Evolutionary conservation across 1,140 invertebrate species (phyloP).

Genomic region (Asbolus verrucosus): DNA sequence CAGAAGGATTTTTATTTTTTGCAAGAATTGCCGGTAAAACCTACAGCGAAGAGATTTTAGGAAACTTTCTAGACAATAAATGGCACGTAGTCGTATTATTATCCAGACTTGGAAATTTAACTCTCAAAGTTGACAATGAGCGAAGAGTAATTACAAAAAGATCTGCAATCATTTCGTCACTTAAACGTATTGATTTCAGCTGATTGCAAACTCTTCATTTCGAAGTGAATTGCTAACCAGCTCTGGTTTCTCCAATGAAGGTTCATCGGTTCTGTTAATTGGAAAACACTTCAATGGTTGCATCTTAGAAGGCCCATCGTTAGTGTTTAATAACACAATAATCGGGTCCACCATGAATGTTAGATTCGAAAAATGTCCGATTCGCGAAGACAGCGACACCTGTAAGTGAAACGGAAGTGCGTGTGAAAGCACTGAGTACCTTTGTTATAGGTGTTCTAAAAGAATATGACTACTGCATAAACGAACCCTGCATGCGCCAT

Average conservation of each 20-base stretch:
- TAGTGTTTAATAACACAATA: constrained; percentile 78
- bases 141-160: constrained; percentile 57
- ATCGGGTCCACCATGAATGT: constrained; percentile 73
- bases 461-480: constrained; percentile 77
- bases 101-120: constrained; percentile 75
- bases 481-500: constrained; percentile 84
- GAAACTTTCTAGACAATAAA: constrained; percentile 79
- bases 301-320: constrained; percentile 83
- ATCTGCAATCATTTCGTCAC: neutral
- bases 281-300: constrained; percentile 86
- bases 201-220: constrained; percentile 83
- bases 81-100: constrained; percentile 84
- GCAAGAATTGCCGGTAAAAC: constrained; percentile 69
- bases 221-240: constrained; percentile 79
- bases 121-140: constrained; percentile 70
- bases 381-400: constrained; percentile 73
- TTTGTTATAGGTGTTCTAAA: constrained; percentile 54
- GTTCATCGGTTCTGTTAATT: constrained; percentile 74
- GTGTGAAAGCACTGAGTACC: neutral
- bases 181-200: constrained; percentile 64
- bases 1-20: constrained; percentile 76
- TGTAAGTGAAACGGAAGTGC: constrained; percentile 70
- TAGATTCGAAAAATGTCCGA: constrained; percentile 79
- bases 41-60: constrained; percentile 74
- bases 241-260: constrained; percentile 72